phyloP scores from a whole-genome alignment of 2,888 invertebrate species.

The Achlya flavicornis region DNA sequence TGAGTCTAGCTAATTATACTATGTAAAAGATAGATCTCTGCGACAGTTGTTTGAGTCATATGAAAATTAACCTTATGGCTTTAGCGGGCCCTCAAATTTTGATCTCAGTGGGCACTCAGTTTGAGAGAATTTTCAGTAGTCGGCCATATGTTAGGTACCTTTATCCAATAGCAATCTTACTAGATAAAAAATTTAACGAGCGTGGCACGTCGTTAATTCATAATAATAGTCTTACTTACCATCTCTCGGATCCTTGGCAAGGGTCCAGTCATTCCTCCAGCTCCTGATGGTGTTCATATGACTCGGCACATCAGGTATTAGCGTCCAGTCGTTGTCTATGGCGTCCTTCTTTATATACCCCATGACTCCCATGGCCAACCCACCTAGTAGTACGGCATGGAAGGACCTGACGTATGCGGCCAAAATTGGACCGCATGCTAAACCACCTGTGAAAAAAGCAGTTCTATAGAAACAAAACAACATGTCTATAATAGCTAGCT shows the following conservation, averaged over 20 bases:
- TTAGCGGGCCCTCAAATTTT: too few relatives aligned
- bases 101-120: too few relatives aligned
- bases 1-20: too few relatives aligned
- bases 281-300: conserved; percentile 46
- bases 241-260: conserved; percentile 56
- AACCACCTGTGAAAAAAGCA: conserved; percentile 51
- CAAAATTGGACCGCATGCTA: conserved; percentile 65
- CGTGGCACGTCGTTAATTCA: too few relatives aligned
- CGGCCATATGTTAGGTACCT: too few relatives aligned
- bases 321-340: conserved; percentile 32
- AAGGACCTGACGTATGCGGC: conserved; percentile 56
- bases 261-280: conserved; percentile 54
- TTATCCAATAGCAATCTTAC: too few relatives aligned
- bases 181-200: too few relatives aligned
- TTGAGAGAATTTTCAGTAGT: too few relatives aligned
- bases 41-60: too few relatives aligned
- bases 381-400: conserved; percentile 61
- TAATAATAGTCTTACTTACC: conserved; percentile 39
- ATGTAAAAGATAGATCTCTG: too few relatives aligned
- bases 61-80: too few relatives aligned
- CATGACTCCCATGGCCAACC: conserved; percentile 50
- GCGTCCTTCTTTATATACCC: conserved; percentile 63
- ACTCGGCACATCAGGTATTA: conserved; percentile 39
- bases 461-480: not conserved
- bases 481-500: too few relatives aligned